Evolutionary conservation across 2,888 invertebrate genomes (phyloP), one percentile per base, ranked within the genome.

Genomic region (Harpalus rubripes): DNA sequence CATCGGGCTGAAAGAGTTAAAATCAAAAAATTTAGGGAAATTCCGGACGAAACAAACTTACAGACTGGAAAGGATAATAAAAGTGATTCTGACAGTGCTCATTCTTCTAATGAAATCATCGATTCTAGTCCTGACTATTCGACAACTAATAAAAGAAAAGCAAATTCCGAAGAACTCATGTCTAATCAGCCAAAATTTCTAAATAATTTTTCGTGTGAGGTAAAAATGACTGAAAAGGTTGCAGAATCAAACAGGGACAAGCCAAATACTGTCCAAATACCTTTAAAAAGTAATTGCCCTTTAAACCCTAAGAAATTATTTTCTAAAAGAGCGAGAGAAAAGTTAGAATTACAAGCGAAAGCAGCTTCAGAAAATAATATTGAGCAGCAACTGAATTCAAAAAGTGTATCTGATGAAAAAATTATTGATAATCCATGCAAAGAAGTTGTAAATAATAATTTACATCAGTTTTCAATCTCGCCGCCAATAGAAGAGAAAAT

Each of bases 241-340:
- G 1, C 32, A 22, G 22, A 22, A 22, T 22, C 3, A 22, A 22
- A 22, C 22, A 22, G 3, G 0, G 32, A 32, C 32, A 1, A 32
- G 6, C 32, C 32, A 32, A 32, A 5, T 32, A 32, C 32, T 59
- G 15, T 59, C 18, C 15, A n/a, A 12, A 56, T 15, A 32, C 59
- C 16, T n/a, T 15, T 10, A 12, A 63, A 15, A 63, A 10, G 1
- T 6, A 68, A 68, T 39, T 39, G n/a, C 7, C 39, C 1, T 68
- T 44, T 74, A 74, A 6, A 12, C 6, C 44, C 72, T 0, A 74
- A 74, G 12, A 74, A 41, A 44, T 7, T 74, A 15, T 44, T 74
- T 16, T 74, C 72, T 16, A 74, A 74, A 74, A 74, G 41, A 16
- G 72, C 72, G 8, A 41, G 44, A 74, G 72, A 74, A 44, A 74